phyloP scores from a whole-genome alignment of 2,888 invertebrate species.

The Blastobasis adustella region DNA sequence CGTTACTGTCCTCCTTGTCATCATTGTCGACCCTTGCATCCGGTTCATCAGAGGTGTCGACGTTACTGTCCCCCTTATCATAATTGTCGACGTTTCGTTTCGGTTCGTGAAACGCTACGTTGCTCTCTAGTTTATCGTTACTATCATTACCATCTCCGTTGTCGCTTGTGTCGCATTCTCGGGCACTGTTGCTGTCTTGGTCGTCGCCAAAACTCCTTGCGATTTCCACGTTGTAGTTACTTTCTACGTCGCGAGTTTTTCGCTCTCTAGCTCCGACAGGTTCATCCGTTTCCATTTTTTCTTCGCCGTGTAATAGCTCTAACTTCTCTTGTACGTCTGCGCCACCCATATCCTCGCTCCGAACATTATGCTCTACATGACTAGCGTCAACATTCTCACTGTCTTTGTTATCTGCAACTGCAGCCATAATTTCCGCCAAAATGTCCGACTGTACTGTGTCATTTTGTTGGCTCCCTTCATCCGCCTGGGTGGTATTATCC shows the following conservation, averaged over 20 bases:
- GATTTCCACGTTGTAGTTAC: background rate
- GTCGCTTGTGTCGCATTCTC: background rate
- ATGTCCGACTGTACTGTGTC: conserved; percentile 3
- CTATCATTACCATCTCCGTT: background rate
- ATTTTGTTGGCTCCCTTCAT: conserved; percentile 2
- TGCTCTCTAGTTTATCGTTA: background rate
- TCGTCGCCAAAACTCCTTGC: background rate
- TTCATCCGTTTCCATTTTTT: background rate
- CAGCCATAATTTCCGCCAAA: background rate
- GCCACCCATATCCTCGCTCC: conserved; percentile 1
- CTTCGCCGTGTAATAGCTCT: background rate
- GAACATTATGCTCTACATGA: conserved; percentile 17
- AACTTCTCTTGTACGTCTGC: background rate
- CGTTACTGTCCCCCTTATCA: background rate
- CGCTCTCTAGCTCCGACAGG: too few species aligned
- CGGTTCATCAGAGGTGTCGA: conserved; percentile 6
- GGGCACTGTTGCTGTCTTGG: background rate
- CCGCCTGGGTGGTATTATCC: conserved; percentile 19
- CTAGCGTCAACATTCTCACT: conserved; percentile 13
- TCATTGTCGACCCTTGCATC: background rate
- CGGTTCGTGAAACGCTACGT: conserved; percentile 22
- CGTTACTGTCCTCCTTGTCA: too few species aligned
- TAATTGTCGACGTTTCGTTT: conserved; percentile 3
- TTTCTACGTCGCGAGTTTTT: background rate
- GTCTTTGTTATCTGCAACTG: conserved; percentile 2